Base-by-base conservation (phyloP, 2,888 invertebrate genomes). In the Drosophila maculinotata region DNA sequence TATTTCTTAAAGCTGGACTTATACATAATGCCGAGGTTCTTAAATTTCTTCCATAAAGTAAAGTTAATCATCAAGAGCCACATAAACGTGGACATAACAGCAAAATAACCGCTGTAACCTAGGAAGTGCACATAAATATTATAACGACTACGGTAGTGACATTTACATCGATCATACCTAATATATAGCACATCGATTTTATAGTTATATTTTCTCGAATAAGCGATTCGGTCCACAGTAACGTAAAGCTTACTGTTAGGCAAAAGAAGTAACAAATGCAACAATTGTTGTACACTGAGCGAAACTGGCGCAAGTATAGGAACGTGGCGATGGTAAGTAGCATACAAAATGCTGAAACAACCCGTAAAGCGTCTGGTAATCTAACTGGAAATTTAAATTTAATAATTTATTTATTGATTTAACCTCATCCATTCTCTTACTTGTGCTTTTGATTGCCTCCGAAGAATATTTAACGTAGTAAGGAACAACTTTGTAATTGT, bases 41-140 rank as follows among this genome's bases (percentile, higher is more conserved):
- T 25, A 4, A 86, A 71, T 38, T 54, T 73, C 92, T 95, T 94
- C 95, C 95, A 96, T 82, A 96, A 94, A 88, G 96, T 96, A 89
- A 95, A 94, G 90, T 96, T 96, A 93, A 96, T 96, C 10, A 96
- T 94, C 87, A 95, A 95, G 79, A 96, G 93, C 96, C 96, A 96
- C 90, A 95, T 95, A 92, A 96, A 96, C 73, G 95, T 95, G 25
- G 94, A 93, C 91, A 96, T 93, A 89, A 96, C 95, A 60, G 94
- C 93, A 90, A 94, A 96, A 90, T 95, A 94, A 47, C 78, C 70
- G 10, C 48, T 12, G 38, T 76, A 82, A 23, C 81, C 89, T 87
- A 7, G 1, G 10, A 25, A 25, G 3, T 2, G 10, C 14, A 36
- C 12, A 2, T 2, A 12, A 17, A 28, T 8, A 8, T n/a, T 30